Conservation (phyloP, 2,113 vertebrate species). For the Dromaius novaehollandiae region DNA sequence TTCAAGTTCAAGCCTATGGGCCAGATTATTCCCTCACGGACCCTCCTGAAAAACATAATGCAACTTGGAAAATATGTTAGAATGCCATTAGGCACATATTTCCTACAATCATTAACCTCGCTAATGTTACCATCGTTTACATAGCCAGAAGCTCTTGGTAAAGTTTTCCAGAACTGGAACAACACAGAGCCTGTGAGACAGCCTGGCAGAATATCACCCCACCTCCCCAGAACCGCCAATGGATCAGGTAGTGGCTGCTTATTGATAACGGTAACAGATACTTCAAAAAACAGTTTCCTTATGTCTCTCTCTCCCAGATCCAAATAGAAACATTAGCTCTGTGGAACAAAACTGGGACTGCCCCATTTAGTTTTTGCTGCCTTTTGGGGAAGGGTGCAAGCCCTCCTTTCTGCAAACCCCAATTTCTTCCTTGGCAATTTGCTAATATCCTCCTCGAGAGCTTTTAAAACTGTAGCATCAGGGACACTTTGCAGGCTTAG, state of each 20-base stretch:
- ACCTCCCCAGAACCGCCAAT: fast-evolving
- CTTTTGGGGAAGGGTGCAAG: background rate
- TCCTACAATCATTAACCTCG: background rate
- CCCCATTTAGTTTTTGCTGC: background rate
- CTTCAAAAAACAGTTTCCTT: background rate
- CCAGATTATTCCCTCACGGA: background rate
- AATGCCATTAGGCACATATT: background rate
- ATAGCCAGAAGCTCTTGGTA: background rate
- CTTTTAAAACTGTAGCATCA: fast-evolving
- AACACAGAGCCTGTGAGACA: background rate
- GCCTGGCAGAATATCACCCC: too few species aligned
- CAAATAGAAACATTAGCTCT: background rate
- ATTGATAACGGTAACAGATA: background rate
- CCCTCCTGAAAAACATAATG: background rate
- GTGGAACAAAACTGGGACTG: background rate
- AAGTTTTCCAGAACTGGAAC: background rate
- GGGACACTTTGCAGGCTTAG: background rate
- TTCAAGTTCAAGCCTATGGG: background rate
- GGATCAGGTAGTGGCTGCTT: background rate
- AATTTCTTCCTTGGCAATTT: background rate
- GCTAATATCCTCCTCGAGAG: background rate
- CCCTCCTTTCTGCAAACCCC: background rate
- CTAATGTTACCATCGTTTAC: background rate
- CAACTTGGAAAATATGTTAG: background rate
- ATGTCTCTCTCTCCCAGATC: background rate